A percentile compares a stretch with the other conserved stretches of the same genome.
Evolutionary conservation across 2,888 invertebrate species (phyloP).

Genomic region (Pycnomerus fuliginosus): DNA sequence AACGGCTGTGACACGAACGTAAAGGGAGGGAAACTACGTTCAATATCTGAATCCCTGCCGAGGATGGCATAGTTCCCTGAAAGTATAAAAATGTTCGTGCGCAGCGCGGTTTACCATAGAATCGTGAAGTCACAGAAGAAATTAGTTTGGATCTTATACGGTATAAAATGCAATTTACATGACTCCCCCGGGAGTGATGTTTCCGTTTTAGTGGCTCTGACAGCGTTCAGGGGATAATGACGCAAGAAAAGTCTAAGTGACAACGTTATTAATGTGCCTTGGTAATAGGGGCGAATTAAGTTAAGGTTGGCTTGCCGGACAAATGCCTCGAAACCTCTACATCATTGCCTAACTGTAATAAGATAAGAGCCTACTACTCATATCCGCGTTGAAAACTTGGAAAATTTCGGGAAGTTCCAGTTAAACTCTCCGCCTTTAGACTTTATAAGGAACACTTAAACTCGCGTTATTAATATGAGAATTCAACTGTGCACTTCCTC

Average conservation of each 20-base stretch:
- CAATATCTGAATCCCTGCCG: too few species aligned
- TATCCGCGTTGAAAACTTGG: too few species aligned
- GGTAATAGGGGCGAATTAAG: conserved; percentile 29
- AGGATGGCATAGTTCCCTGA: too few species aligned
- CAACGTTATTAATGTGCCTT: conserved; percentile 36
- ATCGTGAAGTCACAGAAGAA: conserved; percentile 18
- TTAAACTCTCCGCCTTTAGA: too few species aligned
- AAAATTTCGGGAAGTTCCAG: too few species aligned
- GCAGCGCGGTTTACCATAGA: too few species aligned
- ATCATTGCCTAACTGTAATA: too few species aligned
- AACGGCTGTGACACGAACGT: too few species aligned
- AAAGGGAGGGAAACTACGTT: too few species aligned
- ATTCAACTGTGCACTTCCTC: conserved; percentile 12
- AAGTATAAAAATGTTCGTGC: too few species aligned
- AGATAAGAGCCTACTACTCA: too few species aligned
- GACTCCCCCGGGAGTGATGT: conserved; percentile 31
- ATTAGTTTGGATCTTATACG: conserved; percentile 30
- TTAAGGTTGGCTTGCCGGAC: conserved; percentile 18
- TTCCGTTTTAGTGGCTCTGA: conserved; percentile 27
- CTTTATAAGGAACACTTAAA: too few species aligned
- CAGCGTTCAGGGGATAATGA: conserved; percentile 31
- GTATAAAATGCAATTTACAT: conserved; percentile 39
- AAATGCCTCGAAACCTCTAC: conserved; percentile 18
- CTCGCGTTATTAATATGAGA: conserved; percentile 23
- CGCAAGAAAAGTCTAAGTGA: conserved; percentile 38